Base-by-base conservation (phyloP, 2,113 vertebrate species). In the Apeltes quadracus region DNA sequence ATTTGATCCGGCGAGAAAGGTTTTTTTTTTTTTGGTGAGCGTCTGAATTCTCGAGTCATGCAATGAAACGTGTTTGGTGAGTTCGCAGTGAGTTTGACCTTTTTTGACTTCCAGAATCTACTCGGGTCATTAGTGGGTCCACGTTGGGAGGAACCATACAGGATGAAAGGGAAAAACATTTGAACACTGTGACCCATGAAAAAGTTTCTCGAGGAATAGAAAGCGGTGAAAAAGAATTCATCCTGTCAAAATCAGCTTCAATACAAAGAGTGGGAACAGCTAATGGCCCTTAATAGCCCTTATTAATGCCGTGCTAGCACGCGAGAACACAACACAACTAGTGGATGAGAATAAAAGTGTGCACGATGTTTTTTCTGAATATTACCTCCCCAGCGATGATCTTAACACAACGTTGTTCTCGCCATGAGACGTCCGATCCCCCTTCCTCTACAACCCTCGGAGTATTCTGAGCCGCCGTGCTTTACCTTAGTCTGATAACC, bases 401-500 rank as follows among this genome's bases (percentile, higher is more conserved):
- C 50, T 13, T 14, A 50, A 50, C 10, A 22, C 3, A 5, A 50
- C 18, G 8, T 50, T 22, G 46, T 50, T 14, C 22, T 25, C 5
- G 36, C 69, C 58, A 67, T 43, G 59, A 86, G 57, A 46, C 44
- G 69, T 55, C 46, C n/a, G 4, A 43, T 74, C 46, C 27, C 69
- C 43, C 41, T 69, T 69, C 63, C 46, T 34, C 7, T 34, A 66
- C 61, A 63, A 57, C 53, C 7, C 68, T 43, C 67, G 76, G 84
- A 88, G 74, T 69, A 73, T 70, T 64, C 67, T 44, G 70, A 81
- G 61, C 62, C 39, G 13, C 72, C 27, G 11, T 2, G 53, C 62
- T 72, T 67, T 50, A 74, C 62, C 81, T 41, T 78, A 81, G 41
- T 53, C 74, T 25, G 73, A 79, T 74, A 32, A 32, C 51, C 46